Conservation (phyloP, 1,140 invertebrate genomes). For the Acyrthosiphon pisum region DNA sequence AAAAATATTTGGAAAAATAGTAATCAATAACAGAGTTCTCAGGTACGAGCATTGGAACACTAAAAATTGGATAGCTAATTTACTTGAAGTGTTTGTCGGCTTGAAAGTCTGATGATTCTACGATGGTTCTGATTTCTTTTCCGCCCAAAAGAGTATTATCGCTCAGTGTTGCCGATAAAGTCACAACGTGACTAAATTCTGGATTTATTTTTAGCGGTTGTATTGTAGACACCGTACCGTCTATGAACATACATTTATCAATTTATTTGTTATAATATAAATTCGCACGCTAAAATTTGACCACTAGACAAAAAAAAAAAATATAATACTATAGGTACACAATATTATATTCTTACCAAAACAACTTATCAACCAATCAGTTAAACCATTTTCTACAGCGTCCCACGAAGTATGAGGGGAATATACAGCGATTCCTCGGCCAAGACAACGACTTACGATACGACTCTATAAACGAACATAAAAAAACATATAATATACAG, state of each 20-base stretch:
- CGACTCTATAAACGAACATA: constrained; percentile 68
- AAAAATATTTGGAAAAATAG: background rate
- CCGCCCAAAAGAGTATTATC: background rate
- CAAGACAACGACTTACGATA: constrained; percentile 81
- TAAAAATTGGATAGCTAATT: background rate
- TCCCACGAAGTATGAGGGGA: constrained; percentile 95
- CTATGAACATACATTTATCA: constrained; percentile 22
- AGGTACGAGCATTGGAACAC: background rate
- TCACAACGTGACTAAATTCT: background rate
- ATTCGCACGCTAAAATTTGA: background rate
- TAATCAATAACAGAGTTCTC: background rate
- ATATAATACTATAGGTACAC: constrained; percentile 30
- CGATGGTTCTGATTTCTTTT: background rate
- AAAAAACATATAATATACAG: background rate
- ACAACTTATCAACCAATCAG: constrained; percentile 87
- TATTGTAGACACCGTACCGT: background rate
- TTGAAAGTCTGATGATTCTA: background rate
- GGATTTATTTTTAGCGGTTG: background rate
- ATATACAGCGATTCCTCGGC: constrained; percentile 87
- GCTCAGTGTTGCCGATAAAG: background rate
- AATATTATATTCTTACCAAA: constrained; percentile 68
- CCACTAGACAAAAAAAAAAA: background rate
- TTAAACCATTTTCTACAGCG: constrained; percentile 81
- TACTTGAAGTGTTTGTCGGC: background rate
- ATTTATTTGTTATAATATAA: background rate